Base-by-base conservation (phyloP, 2,888 invertebrate genomes). In the Xanthorhoe designata region DNA sequence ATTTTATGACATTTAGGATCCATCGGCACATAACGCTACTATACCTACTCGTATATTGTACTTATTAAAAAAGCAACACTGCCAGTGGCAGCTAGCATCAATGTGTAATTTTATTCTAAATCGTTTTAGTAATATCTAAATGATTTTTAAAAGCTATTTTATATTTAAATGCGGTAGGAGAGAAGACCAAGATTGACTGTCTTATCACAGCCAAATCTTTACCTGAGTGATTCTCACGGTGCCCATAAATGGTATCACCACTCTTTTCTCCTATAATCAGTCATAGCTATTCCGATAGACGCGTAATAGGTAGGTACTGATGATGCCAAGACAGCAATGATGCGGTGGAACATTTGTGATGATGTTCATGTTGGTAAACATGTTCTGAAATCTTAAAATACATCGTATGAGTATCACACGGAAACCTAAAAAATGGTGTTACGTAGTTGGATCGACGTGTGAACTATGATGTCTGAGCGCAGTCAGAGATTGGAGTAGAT, bases 311-410 rank as follows among this genome's bases (percentile, higher is more conserved):
- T n/a, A n/a, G n/a, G 56, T 65, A 55, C 13, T 50, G 15, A 24
- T 57, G 58, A 61, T 67, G 66, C 68, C 68, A 66, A 69, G 49
- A 55, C 24, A 61, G 47, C 42, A 49, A 54, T 29, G 45, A 47
- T 10, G 66, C 56, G 2, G 17, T 13, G 42, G 35, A 19, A 45
- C 29, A 63, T 60, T 38, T 42, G 47, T 57, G 53, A 66, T 66
- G 66, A 19, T 49, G 35, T 32, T 17, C 24, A 52, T 71, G 73
- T 73, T 71, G 17, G 70, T 73, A 73, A 73, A 73, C 73, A 71
- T 64, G 65, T 66, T 68, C 69, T 68, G 71, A 68, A 70, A 65
- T 64, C 70, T 64, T 66, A 66, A 69, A 68, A 74, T 74, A 72
- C 60, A 52, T 56, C 45, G 38, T 15, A 19, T 32, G 55, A 56